Conservation (phyloP, 2,888 invertebrate genomes). For the Masnerella sp. region DNA sequence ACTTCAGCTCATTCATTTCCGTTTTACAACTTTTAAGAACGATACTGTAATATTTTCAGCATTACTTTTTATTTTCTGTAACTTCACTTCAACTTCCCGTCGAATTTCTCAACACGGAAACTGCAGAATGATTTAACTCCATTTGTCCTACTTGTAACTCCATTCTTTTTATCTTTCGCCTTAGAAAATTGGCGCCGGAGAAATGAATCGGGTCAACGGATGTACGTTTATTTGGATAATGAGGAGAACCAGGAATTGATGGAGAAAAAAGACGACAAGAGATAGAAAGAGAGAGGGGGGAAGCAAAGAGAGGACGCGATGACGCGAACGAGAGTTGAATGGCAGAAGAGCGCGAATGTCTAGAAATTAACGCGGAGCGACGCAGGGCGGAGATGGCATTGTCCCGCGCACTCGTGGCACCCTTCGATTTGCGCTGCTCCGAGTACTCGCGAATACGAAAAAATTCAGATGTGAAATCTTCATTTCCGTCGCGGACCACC, state of each 20-base stretch:
- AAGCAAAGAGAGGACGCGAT: constrained; percentile 41
- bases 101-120: neutral
- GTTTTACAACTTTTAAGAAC: too few species aligned
- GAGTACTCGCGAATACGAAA: constrained; percentile 67
- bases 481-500: constrained; percentile 74
- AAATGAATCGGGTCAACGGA: constrained; percentile 74
- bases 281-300: constrained; percentile 24
- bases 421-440: constrained; percentile 63
- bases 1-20: too few species aligned
- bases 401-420: constrained; percentile 65
- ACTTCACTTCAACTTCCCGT: too few species aligned
- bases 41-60: neutral
- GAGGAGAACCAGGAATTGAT: constrained; percentile 61
- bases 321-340: constrained; percentile 57
- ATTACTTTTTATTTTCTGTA: too few species aligned
- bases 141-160: constrained; percentile 19
- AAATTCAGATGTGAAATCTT: constrained; percentile 77
- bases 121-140: constrained; percentile 8
- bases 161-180: constrained; percentile 49
- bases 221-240: constrained; percentile 68
- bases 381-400: constrained; percentile 69
- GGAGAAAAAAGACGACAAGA: constrained; percentile 42
- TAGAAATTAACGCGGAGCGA: constrained; percentile 74
- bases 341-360: constrained; percentile 49
- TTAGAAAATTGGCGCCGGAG: constrained; percentile 52